Evolutionary conservation across 2,113 vertebrate genomes (phyloP), one percentile per base, ranked within the genome.

Genomic region (Ictalurus furcatus): DNA sequence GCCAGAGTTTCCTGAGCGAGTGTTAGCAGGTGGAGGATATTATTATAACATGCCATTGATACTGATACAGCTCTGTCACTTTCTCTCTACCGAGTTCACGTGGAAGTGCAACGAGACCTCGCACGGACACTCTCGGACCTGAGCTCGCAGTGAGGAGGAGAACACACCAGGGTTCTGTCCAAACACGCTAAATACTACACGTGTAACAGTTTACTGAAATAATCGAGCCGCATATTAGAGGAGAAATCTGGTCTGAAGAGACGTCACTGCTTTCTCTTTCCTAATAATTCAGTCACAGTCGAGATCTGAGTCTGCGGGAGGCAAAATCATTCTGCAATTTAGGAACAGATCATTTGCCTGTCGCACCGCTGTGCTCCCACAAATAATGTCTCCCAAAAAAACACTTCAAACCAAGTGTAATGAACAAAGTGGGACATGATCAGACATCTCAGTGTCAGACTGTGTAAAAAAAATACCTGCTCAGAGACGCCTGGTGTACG

Each of bases 261-360:
- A 44, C 25, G 61, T 61, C 73, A 63, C 4, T 23, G 6, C 8
- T 25, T 76, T 48, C 12, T 79, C 67, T 84, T 63, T 44, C 44
- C 48, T 81, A 69, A 87, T 81, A 87, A 87, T 28, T 34, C 84
- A 87, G 80, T 87, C 37, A 52, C 25, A 80, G n/a, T 87, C 25
- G 58, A 82, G n/a, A 59, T 82, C 11, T 21, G 14, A 78, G 28
- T 44, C 69, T 58, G 61, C 61, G 59, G 54, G 87, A 84, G 58
- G 84, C 87, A 84, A 84, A 88, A 58, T 76, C 65, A 69, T 81
- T 79, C 21, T 21, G 88, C 37, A 69, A 37, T 85, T 82, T 87
- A n/a, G 69, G 80, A 87, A 87, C 58, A 54, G 88, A 54, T 88
- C 88, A 87, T 91, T 89, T 87, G 87, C 63, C 81, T 88, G 84